These are phyloP conservation scores for Scaptomyza graminum DNA, from an alignment of 1,140 invertebrate genomes.

Conservation along the genomic window DNA sequence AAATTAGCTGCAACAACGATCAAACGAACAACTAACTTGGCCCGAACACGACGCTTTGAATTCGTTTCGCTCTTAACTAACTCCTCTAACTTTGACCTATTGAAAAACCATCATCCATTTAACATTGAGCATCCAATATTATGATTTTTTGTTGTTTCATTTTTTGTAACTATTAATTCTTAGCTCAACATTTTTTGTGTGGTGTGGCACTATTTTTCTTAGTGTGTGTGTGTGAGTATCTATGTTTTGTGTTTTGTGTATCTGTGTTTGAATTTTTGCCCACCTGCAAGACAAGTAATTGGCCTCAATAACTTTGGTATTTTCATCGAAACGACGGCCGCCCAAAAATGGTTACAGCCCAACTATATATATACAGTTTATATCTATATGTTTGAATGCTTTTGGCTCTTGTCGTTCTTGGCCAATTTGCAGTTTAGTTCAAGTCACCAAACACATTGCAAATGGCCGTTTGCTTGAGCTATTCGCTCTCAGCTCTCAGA, in stretches of 20 bases:
- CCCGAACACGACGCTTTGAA: not conserved
- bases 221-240: conserved; percentile 16
- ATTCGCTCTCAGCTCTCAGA: no score
- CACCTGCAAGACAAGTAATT: conserved; percentile 81
- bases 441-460: not conserved
- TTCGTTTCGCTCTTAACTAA: conserved; percentile 11
- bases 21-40: conserved; percentile 26
- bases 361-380: conserved; percentile 13
- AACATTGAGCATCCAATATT: conserved; percentile 1
- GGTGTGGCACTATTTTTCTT: not conserved
- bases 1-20: conserved; percentile 69
- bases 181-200: not conserved
- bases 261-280: conserved; percentile 53
- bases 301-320: conserved; percentile 82
- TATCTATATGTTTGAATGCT: not conserved
- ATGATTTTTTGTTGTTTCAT: not conserved
- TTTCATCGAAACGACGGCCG: conserved; percentile 60
- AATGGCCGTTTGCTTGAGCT: not conserved
- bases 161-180: not conserved
- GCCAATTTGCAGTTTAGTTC: conserved; percentile 43
- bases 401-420: conserved; percentile 28
- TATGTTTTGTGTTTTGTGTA: conserved; percentile 26
- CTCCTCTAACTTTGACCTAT: conserved; percentile 49
- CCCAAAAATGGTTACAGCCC: conserved; percentile 66
- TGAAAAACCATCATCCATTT: conserved; percentile 11